phyloP scores from a whole-genome alignment of 2,888 invertebrate genomes.

The Lasioglossum zephyrum region DNA sequence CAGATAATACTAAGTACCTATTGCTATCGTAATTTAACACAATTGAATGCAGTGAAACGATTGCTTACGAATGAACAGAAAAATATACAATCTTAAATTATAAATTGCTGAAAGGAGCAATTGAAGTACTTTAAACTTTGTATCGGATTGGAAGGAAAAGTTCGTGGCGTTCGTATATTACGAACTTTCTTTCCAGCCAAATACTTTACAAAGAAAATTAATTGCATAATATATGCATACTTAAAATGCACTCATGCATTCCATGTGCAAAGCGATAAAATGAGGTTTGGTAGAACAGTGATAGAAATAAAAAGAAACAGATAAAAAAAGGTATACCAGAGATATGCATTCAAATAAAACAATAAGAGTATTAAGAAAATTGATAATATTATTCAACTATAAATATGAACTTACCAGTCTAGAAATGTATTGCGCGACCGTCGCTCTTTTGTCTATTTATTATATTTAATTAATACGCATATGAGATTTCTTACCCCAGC shows the following conservation, averaged over 20 bases:
- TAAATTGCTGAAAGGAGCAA: background rate
- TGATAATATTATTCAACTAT: conserved; percentile 19
- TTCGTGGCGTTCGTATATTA: too few relatives aligned
- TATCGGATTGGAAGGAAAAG: background rate
- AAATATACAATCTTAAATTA: background rate
- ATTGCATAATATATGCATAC: conserved; percentile 29
- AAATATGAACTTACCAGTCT: conserved; percentile 52
- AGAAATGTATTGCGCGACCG: conserved; percentile 22
- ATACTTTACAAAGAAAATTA: conserved; percentile 34
- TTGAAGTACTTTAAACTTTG: background rate
- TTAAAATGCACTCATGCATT: conserved; percentile 50
- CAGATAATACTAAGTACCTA: conserved; percentile 54
- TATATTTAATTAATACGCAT: conserved; percentile 41
- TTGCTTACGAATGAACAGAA: background rate
- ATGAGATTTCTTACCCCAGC: conserved; percentile 87
- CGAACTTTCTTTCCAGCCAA: too few relatives aligned
- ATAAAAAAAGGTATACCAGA: conserved; percentile 30
- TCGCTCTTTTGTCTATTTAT: conserved; percentile 14
- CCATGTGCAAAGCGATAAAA: conserved; percentile 49
- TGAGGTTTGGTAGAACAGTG: conserved; percentile 66
- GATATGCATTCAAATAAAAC: conserved; percentile 43
- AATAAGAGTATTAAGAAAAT: conserved; percentile 39
- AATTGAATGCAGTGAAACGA: conserved; percentile 9
- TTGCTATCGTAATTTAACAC: conserved; percentile 33
- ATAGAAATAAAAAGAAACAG: conserved; percentile 30